Evolutionary conservation across 2,888 invertebrate species (phyloP).

Genomic region (Scaeva pyrastri): DNA sequence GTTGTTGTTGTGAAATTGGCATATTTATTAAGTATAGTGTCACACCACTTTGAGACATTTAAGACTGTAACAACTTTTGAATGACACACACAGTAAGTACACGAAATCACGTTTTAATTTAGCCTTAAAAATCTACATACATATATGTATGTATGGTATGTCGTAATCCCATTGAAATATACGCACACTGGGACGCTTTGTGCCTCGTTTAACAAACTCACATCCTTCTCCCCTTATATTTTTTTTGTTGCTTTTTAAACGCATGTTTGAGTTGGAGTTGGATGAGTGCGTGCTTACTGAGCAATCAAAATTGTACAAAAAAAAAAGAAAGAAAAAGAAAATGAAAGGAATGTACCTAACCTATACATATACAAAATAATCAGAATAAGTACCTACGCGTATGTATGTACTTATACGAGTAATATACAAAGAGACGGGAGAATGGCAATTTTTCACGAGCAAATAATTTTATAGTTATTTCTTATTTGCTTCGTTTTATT

Average conservation of each 20-base stretch:
- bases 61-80: neutral
- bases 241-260: no score
- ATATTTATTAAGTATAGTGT: neutral
- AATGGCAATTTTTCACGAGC: slow-evolving; percentile 72
- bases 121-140: neutral
- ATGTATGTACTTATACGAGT: no score
- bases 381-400: neutral
- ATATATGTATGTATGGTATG: no score
- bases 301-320: slow-evolving; percentile 48
- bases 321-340: no score
- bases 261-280: slow-evolving; percentile 20
- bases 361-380: neutral
- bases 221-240: slow-evolving; percentile 26
- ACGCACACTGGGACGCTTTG: neutral
- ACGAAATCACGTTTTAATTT: slow-evolving; percentile 2
- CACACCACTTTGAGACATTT: neutral
- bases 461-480: slow-evolving; percentile 74
- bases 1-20: neutral
- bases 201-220: slow-evolving; percentile 19
- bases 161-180: slow-evolving; percentile 16
- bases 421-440: slow-evolving; percentile 16
- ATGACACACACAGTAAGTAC: neutral
- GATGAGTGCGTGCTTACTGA: slow-evolving; percentile 31
- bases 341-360: neutral
- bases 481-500: slow-evolving; percentile 63